phyloP scores from a whole-genome alignment of 2,113 vertebrate species.

The Ciconia maguari region DNA sequence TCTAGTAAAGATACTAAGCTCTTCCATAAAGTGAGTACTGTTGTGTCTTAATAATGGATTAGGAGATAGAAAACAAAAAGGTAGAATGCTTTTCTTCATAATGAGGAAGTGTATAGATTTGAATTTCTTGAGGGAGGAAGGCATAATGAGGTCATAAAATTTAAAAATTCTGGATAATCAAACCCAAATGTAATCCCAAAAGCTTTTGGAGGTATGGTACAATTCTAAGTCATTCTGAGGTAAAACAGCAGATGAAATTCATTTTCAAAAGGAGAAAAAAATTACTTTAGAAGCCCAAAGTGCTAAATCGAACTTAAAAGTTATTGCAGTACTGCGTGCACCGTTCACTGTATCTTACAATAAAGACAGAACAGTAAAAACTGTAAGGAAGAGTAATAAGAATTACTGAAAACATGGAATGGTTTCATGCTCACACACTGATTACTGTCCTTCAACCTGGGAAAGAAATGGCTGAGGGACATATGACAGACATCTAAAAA shows the following conservation, averaged over 20 bases:
- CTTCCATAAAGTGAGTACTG: background rate
- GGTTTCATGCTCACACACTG: background rate
- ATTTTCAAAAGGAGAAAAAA: background rate
- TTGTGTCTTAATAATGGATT: background rate
- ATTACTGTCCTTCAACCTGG: background rate
- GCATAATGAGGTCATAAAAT: background rate
- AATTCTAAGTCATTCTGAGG: background rate
- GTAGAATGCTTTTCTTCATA: background rate
- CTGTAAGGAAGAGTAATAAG: background rate
- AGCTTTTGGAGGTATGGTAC: background rate
- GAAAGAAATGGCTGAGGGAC: background rate
- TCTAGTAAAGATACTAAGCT: background rate
- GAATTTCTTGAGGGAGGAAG: background rate
- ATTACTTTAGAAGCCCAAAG: background rate
- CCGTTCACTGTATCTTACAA: background rate
- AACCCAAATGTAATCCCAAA: background rate
- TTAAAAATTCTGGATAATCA: background rate
- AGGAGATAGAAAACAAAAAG: background rate
- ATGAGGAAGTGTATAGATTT: background rate
- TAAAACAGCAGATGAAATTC: background rate
- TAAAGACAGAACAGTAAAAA: background rate
- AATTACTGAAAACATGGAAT: background rate
- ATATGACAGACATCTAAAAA: background rate
- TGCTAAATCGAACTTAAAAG: background rate
- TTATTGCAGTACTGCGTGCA: background rate